A percentile compares a stretch with the other conserved stretches of the same genome.
Conservation (phyloP, 1,140 invertebrate genomes). For the Archegozetes longisetosus region DNA sequence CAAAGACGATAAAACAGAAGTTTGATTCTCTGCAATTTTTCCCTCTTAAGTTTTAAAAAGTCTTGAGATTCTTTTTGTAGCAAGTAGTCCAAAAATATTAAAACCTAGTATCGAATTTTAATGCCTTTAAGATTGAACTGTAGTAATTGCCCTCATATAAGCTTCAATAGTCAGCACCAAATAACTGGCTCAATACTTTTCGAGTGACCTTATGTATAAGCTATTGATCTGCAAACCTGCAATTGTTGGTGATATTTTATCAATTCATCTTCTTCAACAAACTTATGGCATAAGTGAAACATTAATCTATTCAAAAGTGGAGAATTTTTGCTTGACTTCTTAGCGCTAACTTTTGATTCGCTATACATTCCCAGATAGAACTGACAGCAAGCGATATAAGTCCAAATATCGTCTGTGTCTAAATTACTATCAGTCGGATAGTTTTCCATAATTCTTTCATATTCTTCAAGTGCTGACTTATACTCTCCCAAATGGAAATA, state of each 20-base stretch:
- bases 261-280: conserved; percentile 65
- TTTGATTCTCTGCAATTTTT: no score
- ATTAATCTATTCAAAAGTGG: conserved; percentile 50
- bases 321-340: conserved; percentile 27
- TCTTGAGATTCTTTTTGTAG: no score
- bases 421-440: background rate
- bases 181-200: no score
- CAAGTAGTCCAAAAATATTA: no score
- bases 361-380: conserved; percentile 80
- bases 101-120: no score
- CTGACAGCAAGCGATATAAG: conserved; percentile 82
- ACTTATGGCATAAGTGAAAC: conserved; percentile 88
- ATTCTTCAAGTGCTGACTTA: conserved; percentile 61
- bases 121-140: no score
- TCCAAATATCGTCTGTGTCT: conserved; percentile 24
- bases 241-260: conserved; percentile 58
- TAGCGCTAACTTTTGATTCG: conserved; percentile 37
- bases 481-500: conserved; percentile 90
- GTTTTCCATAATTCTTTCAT: conserved; percentile 27
- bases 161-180: no score
- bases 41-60: no score
- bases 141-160: no score
- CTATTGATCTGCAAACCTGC: no score
- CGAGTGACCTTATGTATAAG: no score
- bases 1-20: background rate